These are phyloP conservation scores for Periparus ater DNA, from an alignment of 2,797 vertebrate species.

Conservation along the genomic window DNA sequence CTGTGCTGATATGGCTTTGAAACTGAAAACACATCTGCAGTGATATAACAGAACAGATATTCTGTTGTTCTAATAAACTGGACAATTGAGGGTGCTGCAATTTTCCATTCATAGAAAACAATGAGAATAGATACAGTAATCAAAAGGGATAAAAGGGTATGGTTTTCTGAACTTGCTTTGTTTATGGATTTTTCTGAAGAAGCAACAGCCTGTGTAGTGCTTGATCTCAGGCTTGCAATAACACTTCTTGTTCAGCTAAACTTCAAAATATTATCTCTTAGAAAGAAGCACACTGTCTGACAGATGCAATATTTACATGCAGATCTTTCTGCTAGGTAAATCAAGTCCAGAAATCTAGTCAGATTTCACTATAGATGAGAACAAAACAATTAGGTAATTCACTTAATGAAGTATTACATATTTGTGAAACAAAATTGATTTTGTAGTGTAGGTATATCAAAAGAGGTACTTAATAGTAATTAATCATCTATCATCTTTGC, in stretches of 20 bases:
- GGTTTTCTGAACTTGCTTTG: background rate
- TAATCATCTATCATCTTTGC: constrained; percentile 11
- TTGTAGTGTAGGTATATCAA: background rate
- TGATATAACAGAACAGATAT: background rate
- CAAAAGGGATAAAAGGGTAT: background rate
- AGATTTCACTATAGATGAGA: background rate
- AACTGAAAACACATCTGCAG: background rate
- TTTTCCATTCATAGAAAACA: background rate
- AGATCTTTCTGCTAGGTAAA: background rate
- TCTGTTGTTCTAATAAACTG: background rate
- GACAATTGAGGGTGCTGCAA: background rate
- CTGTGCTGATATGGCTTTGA: background rate
- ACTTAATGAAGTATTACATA: background rate
- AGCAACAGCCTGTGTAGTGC: background rate
- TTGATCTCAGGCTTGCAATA: background rate
- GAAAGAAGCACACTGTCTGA: background rate
- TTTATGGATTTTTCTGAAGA: background rate
- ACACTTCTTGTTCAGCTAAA: background rate
- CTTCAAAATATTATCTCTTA: background rate
- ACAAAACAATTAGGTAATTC: background rate
- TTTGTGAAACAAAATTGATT: constrained; percentile 14
- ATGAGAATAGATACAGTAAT: background rate
- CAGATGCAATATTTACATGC: background rate
- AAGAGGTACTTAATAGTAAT: background rate
- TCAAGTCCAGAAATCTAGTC: background rate